Conservation (phyloP, 2,113 vertebrate genomes). For the Phainopepla nitens region DNA sequence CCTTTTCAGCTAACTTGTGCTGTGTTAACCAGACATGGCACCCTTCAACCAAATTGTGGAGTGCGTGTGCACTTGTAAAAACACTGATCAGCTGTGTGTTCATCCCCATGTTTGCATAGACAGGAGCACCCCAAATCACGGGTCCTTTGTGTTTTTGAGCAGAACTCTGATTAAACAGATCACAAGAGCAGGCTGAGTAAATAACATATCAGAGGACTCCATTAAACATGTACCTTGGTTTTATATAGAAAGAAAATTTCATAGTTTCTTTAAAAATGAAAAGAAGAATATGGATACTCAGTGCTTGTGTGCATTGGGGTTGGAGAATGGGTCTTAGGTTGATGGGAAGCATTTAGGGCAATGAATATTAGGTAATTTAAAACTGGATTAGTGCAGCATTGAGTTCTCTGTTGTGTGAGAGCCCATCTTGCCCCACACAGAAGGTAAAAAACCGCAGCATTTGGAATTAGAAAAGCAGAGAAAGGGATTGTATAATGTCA, state of each 20-base stretch:
- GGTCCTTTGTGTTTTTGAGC: slow-evolving; percentile 14
- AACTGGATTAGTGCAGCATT: slow-evolving; percentile 19
- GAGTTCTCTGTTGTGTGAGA: slow-evolving; percentile 19
- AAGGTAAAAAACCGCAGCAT: background rate
- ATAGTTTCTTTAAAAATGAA: background rate
- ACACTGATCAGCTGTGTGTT: slow-evolving; percentile 19
- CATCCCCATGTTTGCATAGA: background rate
- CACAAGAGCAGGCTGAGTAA: background rate
- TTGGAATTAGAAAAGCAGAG: background rate
- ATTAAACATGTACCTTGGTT: background rate
- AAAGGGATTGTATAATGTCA: background rate
- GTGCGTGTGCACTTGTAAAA: background rate
- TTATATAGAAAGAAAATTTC: background rate
- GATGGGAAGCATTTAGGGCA: slow-evolving; percentile 3
- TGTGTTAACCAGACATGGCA: slow-evolving; percentile 26
- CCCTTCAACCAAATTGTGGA: slow-evolving; percentile 16
- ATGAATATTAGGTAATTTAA: slow-evolving; percentile 27
- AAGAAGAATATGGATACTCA: background rate
- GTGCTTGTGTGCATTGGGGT: background rate
- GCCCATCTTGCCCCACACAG: background rate
- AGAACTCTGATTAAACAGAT: slow-evolving; percentile 23
- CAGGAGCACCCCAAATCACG: background rate
- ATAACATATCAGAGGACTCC: background rate
- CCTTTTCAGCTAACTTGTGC: slow-evolving; percentile 53
- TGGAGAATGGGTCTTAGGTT: background rate